Conservation (phyloP, 2,888 invertebrate species). For the Aproaerema taeniolella region DNA sequence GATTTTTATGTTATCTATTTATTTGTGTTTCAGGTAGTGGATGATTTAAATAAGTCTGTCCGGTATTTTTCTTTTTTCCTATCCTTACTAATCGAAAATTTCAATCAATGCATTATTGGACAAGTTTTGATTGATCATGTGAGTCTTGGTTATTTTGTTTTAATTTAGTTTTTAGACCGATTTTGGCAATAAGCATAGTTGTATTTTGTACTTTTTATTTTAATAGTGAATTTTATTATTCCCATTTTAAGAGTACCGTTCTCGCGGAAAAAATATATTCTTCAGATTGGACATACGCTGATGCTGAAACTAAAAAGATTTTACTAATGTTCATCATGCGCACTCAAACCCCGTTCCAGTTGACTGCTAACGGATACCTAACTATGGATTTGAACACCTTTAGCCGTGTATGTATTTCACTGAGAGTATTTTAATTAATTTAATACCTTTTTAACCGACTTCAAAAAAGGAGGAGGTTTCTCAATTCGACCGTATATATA, state of each 20-base stretch:
- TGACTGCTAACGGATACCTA: slow-evolving; percentile 51
- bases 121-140: slow-evolving; percentile 60
- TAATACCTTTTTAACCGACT: too few species aligned
- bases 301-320: slow-evolving; percentile 41
- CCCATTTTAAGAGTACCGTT: too few species aligned
- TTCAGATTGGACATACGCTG: slow-evolving; percentile 50
- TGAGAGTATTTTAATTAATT: too few species aligned
- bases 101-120: slow-evolving; percentile 53
- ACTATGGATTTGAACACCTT: slow-evolving; percentile 58
- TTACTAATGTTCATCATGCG: slow-evolving; percentile 47
- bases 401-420: slow-evolving; percentile 45
- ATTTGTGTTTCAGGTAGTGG: slow-evolving; percentile 41
- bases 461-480: too few species aligned
- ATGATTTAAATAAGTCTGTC: slow-evolving; percentile 45
- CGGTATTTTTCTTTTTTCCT: slow-evolving; percentile 57
- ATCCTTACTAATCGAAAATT: slow-evolving; percentile 46
- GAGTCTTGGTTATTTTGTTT: slow-evolving; percentile 22
- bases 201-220: too few species aligned
- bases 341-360: slow-evolving; percentile 50
- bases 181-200: too few species aligned
- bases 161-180: too few species aligned
- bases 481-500: too few species aligned
- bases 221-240: neutral
- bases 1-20: neutral
- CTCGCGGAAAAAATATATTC: slow-evolving; percentile 48